Conservation (phyloP, 2,888 invertebrate genomes). For the Thelaira solivaga region DNA sequence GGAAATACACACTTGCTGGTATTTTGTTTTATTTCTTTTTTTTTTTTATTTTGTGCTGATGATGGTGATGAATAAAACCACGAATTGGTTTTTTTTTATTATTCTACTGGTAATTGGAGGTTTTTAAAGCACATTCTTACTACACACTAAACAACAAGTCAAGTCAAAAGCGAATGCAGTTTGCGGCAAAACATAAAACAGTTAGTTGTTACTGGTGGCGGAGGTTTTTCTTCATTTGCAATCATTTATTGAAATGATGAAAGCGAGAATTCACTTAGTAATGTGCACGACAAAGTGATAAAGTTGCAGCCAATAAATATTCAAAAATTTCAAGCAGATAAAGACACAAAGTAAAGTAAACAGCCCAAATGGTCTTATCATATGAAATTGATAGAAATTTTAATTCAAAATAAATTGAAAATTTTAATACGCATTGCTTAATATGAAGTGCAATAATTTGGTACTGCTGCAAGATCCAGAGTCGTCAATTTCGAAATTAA, state of each 20-base stretch:
- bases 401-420: no score
- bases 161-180: constrained; percentile 18
- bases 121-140: constrained; percentile 12
- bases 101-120: constrained; percentile 28
- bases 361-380: no score
- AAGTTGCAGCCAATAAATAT: no score
- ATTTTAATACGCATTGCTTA: no score
- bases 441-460: no score
- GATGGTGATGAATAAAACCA: constrained; percentile 21
- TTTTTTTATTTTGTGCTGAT: not conserved
- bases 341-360: no score
- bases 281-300: not conserved
- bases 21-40: not conserved
- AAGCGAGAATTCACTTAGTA: constrained; percentile 22
- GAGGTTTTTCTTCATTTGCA: constrained; percentile 14
- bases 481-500: no score
- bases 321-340: no score
- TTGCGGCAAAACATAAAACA: constrained; percentile 59
- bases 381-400: no score
- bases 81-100: constrained; percentile 15
- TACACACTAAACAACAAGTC: not conserved
- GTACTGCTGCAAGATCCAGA: no score
- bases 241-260: constrained; percentile 43
- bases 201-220: constrained; percentile 10
- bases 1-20: not conserved